Base-by-base conservation (phyloP, 2,888 invertebrate species). In the Agrochola lychnidis region DNA sequence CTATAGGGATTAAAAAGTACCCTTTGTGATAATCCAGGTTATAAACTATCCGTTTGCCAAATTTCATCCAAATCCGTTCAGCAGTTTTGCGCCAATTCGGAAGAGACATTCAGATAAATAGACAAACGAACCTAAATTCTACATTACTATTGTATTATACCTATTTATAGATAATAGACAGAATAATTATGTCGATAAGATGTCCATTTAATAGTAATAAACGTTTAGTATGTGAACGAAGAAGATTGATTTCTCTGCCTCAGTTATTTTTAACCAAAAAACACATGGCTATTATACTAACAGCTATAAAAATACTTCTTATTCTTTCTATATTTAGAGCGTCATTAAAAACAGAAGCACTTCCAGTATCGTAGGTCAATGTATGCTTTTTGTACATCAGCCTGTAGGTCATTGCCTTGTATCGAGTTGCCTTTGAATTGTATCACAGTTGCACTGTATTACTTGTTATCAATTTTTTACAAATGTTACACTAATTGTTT, bases 341-440 rank as follows among this genome's bases (percentile, higher is more conserved):
- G 19, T 61, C 42, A 70, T 78, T 67, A 70, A 70, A 78, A 59
- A 57, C 83, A 73, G 70, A 78, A 73, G 10, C 84, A 53, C 70
- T 70, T 83, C 67, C 57, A 83, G 83, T 83, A 40, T 69, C 42
- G 10, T 63, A 63, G 70, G 79, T 79, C 62, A 70, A 57, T 57
- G 67, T 71, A 40, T 63, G 12, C 48, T 82, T 79, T 70, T 82
- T 77, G 36, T 76, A 48, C 63, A 48, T 30, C 2, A 69, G 30
- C 1, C 25, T 14, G 25, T 63, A 51, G 79, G 80, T 74, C 79
- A 83, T 70, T 73, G 83, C 62, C 83, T 78, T n/a, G 56, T 45
- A 68, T 56, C 59, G 40, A n/a, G 40, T 82, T 63, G 57, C 59
- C 53, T 82, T 82, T 77, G 71, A 57, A 70, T 62, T 57, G 7